Evolutionary conservation across 2,797 vertebrate species (phyloP).

Genomic region (Yasuhikotakia modesta): DNA sequence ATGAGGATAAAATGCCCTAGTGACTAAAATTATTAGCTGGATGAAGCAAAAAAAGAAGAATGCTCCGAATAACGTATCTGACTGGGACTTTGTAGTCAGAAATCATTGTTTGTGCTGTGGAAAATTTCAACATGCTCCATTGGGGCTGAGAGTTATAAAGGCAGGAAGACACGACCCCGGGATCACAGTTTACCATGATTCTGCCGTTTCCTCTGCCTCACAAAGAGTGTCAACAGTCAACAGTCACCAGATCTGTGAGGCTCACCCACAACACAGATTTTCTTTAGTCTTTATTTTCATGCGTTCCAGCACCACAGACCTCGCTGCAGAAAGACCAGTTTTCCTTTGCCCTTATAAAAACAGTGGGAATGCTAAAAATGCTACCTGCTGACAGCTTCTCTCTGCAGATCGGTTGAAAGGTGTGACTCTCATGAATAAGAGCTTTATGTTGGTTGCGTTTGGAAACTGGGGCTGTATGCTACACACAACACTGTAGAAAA

Average conservation of each 20-base stretch:
- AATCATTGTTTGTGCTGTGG: slow-evolving; percentile 56
- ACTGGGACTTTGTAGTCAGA: slow-evolving; percentile 42
- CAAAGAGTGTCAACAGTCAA: slow-evolving; percentile 38
- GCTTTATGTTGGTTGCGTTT: slow-evolving; percentile 26
- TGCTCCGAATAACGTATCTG: slow-evolving; percentile 4
- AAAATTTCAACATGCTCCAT: slow-evolving; percentile 46
- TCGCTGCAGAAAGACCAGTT: slow-evolving; percentile 29
- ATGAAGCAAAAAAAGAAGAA: slow-evolving; percentile 40
- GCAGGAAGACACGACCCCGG: slow-evolving; percentile 60
- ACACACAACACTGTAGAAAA: slow-evolving; percentile 15
- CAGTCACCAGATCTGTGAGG: slow-evolving; percentile 21
- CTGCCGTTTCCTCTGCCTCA: slow-evolving; percentile 44
- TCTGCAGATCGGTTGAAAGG: slow-evolving; percentile 41
- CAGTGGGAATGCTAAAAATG: slow-evolving; percentile 47
- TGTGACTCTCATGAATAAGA: slow-evolving; percentile 41
- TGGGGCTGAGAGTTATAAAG: slow-evolving; percentile 47
- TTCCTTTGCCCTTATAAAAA: slow-evolving; percentile 47
- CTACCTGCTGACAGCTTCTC: slow-evolving; percentile 40
- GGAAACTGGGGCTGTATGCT: slow-evolving; percentile 6
- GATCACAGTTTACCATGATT: slow-evolving; percentile 39
- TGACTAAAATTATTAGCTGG: slow-evolving; percentile 38
- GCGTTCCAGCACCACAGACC: slow-evolving; percentile 38
- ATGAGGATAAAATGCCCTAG: neutral
- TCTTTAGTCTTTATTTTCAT: slow-evolving; percentile 1
- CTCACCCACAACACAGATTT: slow-evolving; percentile 6